These are phyloP conservation scores for Luffia ferchaultella DNA, from an alignment of 2,888 invertebrate species.

Conservation along the genomic window DNA sequence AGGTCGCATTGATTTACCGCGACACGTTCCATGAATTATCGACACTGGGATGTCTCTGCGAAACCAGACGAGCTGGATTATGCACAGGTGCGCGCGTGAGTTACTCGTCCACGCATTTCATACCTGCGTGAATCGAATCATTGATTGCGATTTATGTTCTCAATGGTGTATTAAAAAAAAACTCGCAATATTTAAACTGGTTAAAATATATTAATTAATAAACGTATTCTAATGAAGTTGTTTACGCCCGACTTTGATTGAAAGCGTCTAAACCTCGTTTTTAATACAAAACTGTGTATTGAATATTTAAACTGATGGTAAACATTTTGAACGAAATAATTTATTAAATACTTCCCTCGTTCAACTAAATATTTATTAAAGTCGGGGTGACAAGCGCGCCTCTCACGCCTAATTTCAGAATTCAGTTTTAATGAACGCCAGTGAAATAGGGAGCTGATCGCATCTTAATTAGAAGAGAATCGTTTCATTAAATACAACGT, in stretches of 20 bases:
- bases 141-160: not conserved
- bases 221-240: too few relatives aligned
- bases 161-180: not conserved
- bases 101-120: not conserved
- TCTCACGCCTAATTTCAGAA: not conserved
- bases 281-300: too few relatives aligned
- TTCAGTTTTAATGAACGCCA: not conserved
- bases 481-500: not conserved
- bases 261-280: too few relatives aligned
- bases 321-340: not conserved
- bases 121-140: not conserved
- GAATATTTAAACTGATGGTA: not conserved
- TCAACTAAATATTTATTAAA: not conserved
- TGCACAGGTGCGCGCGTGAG: not conserved
- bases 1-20: constrained; percentile 55
- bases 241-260: too few relatives aligned
- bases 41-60: constrained; percentile 31
- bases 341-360: not conserved
- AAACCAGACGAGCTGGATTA: not conserved
- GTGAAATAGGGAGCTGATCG: not conserved
- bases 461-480: not conserved
- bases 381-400: not conserved
- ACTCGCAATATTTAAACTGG: too few relatives aligned
- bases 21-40: constrained; percentile 54
- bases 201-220: too few relatives aligned